Conservation (phyloP, 2,797 vertebrate genomes). For the Aphelocoma californica region DNA sequence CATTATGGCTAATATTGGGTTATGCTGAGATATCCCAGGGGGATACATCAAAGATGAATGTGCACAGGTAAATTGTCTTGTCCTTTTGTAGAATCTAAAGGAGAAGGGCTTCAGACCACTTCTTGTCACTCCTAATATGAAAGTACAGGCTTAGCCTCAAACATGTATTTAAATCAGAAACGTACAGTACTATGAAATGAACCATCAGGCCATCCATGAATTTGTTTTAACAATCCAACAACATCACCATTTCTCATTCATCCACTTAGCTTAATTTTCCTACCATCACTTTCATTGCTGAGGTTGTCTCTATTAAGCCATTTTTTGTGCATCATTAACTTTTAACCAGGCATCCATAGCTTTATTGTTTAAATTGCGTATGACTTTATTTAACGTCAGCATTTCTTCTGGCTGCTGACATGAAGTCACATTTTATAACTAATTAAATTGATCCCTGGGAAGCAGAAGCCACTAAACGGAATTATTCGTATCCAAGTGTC, state of each 20-base stretch:
- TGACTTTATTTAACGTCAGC: conserved; percentile 98
- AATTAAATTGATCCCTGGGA: conserved; percentile 98
- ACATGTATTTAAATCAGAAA: conserved; percentile 56
- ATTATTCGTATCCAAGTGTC: conserved; percentile 99
- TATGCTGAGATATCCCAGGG: background rate
- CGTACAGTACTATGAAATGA: conserved; percentile 60
- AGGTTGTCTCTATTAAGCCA: conserved; percentile 90
- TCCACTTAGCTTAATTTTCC: conserved; percentile 90
- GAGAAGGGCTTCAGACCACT: background rate
- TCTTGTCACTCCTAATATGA: background rate
- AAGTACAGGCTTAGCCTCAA: background rate
- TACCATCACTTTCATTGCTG: conserved; percentile 83
- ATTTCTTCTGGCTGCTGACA: conserved; percentile 95
- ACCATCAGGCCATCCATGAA: conserved; percentile 68
- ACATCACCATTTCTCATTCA: conserved; percentile 81
- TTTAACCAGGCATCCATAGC: conserved; percentile 90
- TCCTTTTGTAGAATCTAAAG: background rate
- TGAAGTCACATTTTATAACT: conserved; percentile 99
- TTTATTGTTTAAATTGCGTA: conserved; percentile 95
- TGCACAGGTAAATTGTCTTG: background rate
- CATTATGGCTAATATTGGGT: conserved; percentile 4
- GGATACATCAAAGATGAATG: background rate
- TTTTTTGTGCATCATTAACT: conserved; percentile 97
- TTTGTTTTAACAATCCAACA: conserved; percentile 86
- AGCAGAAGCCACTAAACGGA: conserved; percentile 94